Conservation (phyloP, 1,140 invertebrate species). For the Trialeurodes vaporariorum region DNA sequence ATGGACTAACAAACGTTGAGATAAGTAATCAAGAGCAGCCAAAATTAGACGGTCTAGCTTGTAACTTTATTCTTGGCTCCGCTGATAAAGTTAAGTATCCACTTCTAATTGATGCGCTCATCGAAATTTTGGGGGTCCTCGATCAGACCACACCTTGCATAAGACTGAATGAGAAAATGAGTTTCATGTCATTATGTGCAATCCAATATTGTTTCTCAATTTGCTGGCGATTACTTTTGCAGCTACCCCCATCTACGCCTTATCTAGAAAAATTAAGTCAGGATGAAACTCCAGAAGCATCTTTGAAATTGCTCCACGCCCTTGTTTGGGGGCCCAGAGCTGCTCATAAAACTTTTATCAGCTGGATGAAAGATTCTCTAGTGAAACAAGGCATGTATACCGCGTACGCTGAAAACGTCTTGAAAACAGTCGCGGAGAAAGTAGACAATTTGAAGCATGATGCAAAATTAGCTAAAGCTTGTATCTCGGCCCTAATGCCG, state of each 20-base stretch:
- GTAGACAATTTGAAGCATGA: constrained; percentile 55
- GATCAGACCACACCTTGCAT: constrained; percentile 41
- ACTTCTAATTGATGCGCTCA: constrained; percentile 68
- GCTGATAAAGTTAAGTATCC: constrained; percentile 84
- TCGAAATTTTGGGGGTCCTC: constrained; percentile 53
- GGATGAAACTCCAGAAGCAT: constrained; percentile 37
- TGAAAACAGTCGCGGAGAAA: constrained; percentile 53
- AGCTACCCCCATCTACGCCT: constrained; percentile 74
- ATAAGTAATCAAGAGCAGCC: constrained; percentile 56
- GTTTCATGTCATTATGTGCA: constrained; percentile 56
- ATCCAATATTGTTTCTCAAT: constrained; percentile 86
- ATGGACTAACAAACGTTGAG: constrained; percentile 62
- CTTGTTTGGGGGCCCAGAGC: constrained; percentile 60
- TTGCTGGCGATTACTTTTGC: constrained; percentile 64
- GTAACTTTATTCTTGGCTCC: constrained; percentile 83
- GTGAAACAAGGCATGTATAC: constrained; percentile 81
- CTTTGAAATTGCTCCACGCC: constrained; percentile 51
- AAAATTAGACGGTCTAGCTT: constrained; percentile 86
- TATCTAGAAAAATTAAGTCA: constrained; percentile 68
- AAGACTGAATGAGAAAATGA: constrained; percentile 23
- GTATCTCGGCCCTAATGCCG: constrained; percentile 33
- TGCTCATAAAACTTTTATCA: constrained; percentile 55
- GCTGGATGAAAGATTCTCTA: constrained; percentile 67
- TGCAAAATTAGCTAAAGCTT: constrained; percentile 54
- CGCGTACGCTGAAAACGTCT: constrained; percentile 62